Evolutionary conservation across 2,888 invertebrate genomes (phyloP).

Genomic region (Ophion costatus): DNA sequence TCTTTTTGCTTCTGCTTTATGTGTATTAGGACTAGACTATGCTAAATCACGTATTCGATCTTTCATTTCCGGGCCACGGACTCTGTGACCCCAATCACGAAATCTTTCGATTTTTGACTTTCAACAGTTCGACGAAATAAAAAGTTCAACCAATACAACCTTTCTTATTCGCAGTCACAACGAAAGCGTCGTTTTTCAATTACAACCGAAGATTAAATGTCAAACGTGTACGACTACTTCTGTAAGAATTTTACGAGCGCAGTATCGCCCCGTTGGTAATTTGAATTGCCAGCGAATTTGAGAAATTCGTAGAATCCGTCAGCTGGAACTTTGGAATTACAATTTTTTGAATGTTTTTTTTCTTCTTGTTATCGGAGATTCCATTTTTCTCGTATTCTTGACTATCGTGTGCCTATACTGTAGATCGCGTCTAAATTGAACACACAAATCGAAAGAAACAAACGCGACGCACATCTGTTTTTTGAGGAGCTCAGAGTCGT

Average conservation of each 20-base stretch:
- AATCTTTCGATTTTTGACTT: conserved; percentile 7
- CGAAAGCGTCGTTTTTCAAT: conserved; percentile 12
- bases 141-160: not conserved
- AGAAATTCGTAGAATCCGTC: not conserved
- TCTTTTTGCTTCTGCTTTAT: conserved; percentile 28
- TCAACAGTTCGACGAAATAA: conserved; percentile 2
- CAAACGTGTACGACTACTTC: not conserved
- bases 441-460: conserved; percentile 22
- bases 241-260: conserved; percentile 3
- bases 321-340: not conserved
- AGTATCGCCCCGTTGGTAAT: not conserved
- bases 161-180: not conserved
- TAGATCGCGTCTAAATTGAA: conserved; percentile 32
- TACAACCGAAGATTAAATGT: conserved; percentile 5
- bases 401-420: not conserved
- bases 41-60: conserved; percentile 73
- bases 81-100: conserved; percentile 14
- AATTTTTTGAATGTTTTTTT: not conserved
- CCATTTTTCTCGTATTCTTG: not conserved
- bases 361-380: not conserved
- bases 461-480: not conserved
- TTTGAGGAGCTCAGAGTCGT: not conserved
- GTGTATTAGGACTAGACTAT: conserved; percentile 75
- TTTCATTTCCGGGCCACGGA: conserved; percentile 1
- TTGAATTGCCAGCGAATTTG: conserved; percentile 3